Percentiles rank a stretch among this genome's conserved stretches.
Conservation (phyloP, 2,113 vertebrate species). For the Zosterops lateralis region DNA sequence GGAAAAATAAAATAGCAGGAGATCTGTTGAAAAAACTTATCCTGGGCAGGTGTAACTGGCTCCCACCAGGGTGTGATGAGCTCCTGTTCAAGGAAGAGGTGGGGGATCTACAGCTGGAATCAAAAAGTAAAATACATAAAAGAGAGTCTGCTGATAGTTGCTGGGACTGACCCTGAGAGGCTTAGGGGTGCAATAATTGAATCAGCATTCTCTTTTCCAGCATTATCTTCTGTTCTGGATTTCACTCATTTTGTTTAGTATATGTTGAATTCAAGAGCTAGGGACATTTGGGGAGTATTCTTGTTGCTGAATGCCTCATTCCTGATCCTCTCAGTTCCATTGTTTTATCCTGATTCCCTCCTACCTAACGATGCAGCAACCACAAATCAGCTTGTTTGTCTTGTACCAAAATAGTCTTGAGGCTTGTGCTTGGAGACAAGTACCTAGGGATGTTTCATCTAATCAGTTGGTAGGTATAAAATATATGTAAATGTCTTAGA, state of each 20-base stretch:
- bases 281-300: not conserved
- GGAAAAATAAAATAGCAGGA: not conserved
- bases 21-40: not conserved
- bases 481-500: not conserved
- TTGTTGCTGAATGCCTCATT: not conserved
- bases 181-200: not conserved
- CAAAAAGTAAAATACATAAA: not conserved
- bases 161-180: not conserved
- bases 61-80: not conserved
- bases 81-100: not conserved
- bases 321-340: not conserved
- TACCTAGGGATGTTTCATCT: not conserved
- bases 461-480: not conserved
- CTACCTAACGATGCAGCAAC: not conserved
- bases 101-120: not conserved
- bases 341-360: not conserved
- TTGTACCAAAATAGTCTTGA: not conserved
- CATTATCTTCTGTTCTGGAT: not conserved
- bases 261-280: accelerated
- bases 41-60: not conserved
- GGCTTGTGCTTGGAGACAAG: not conserved
- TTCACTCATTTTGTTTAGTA: not conserved
- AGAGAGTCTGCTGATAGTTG: not conserved
- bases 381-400: not conserved
- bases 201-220: not conserved